phyloP scores from a whole-genome alignment of 2,113 vertebrate genomes.

The Jacana jacana region DNA sequence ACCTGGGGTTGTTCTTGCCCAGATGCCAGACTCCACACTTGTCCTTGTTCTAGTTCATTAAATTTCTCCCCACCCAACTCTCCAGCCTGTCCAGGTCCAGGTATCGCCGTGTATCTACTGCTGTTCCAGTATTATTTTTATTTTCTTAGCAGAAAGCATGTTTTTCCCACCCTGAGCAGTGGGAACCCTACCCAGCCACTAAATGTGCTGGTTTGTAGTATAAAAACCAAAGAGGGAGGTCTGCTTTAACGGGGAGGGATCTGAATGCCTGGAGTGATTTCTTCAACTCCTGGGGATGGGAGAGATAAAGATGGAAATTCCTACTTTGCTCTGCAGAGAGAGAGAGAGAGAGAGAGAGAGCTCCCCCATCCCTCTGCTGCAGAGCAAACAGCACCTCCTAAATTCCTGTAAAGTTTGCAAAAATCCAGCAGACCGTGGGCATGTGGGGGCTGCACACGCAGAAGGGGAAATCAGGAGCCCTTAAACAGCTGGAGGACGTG shows the following conservation, averaged over 20 bases:
- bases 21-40: no score
- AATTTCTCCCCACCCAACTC: no score
- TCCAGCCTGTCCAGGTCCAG: no score
- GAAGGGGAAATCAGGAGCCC: not conserved
- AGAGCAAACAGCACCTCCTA: not conserved
- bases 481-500: not conserved
- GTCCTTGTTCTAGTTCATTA: no score
- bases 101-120: not conserved
- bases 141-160: not conserved
- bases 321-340: no score
- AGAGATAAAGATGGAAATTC: not conserved
- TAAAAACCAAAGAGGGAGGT: not conserved
- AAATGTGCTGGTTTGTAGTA: fast-evolving
- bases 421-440: not conserved
- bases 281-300: not conserved
- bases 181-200: not conserved
- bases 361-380: not conserved
- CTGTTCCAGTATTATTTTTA: not conserved
- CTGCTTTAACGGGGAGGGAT: not conserved
- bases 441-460: fast-evolving
- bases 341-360: no score
- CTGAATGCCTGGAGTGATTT: fast-evolving
- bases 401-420: no score
- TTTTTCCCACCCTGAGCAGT: not conserved
- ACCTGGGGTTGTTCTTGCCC: no score